Evolutionary conservation across 37 sponge, comb jelly and placozoan species (phyloP).

Genomic region (Haliclona indistincta): DNA sequence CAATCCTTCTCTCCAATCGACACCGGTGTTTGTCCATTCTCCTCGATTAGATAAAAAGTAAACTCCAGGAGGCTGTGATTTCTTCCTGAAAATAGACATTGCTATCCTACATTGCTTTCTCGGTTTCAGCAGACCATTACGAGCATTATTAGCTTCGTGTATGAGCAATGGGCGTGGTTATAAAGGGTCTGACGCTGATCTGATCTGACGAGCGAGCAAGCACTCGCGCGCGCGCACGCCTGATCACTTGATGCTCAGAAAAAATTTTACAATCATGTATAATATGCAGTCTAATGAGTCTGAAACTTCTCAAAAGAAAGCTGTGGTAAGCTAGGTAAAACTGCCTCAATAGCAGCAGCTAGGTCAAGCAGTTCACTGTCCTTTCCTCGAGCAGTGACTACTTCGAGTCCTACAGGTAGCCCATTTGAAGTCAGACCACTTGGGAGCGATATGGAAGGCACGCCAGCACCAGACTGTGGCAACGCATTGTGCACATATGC

Average conservation of each 20-base stretch:
- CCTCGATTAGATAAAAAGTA: slow-evolving; percentile 17
- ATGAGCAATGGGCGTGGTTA: no score
- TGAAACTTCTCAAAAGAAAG: slow-evolving; percentile 18
- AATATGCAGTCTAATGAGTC: no score
- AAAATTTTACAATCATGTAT: no score
- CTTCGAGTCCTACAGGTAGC: slow-evolving; percentile 36
- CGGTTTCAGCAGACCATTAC: no score
- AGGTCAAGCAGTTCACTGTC: slow-evolving; percentile 16
- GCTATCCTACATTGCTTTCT: no score
- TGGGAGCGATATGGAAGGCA: slow-evolving; percentile 32
- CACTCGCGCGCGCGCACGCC: no score
- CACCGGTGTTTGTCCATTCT: slow-evolving; percentile 3
- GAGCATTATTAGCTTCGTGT: no score
- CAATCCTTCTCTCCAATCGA: slow-evolving; percentile 27
- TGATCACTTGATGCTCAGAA: no score
- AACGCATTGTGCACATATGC: slow-evolving; percentile 15
- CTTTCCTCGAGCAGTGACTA: slow-evolving; percentile 3
- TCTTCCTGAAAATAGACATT: not conserved
- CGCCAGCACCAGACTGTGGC: slow-evolving; percentile 29
- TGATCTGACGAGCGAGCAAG: no score
- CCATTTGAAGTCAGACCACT: slow-evolving; percentile 17
- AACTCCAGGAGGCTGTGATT: not conserved
- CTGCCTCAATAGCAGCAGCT: slow-evolving; percentile 8
- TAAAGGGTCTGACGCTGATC: no score
- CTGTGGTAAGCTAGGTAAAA: slow-evolving; percentile 24